Base-by-base conservation (phyloP, 2,113 vertebrate genomes). In the Podiceps cristatus region DNA sequence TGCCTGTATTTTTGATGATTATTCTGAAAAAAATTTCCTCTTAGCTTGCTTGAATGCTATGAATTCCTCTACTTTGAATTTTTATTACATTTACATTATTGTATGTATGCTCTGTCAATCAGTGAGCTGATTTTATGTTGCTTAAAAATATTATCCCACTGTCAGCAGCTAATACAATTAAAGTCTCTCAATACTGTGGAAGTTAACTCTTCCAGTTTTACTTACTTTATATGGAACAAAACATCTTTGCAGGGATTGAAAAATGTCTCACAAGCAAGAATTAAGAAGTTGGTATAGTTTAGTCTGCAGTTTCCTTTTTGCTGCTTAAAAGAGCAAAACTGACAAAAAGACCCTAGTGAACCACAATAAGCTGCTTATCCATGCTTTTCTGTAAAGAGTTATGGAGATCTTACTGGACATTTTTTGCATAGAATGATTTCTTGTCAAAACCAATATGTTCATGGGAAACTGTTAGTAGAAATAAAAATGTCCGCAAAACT, bases 331-430 rank as follows among this genome's bases (percentile, higher is more conserved):
- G 37, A 92, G 8, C 5, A 73, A 50, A 90, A 64, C 18, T 72
- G 33, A 23, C 44, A 90, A 87, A 90, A 78, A 50, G 55, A 44
- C 18, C 15, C 22, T 28, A 67, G 10, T 29, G 63, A 72, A 55
- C 18, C 9, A 72, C 31, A 85, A 31, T 76, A 96, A 93, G 72
- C 40, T 91, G 45, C 75, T 95, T 96, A 96, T 89, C 18, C 42
- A 5, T 63, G 13, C 42, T 83, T 92, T 88, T 44, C 42, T 74
- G 42, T 37, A 59, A 76, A 79, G 40, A 88, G 88, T 88, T 80
- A 76, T 12, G 11, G 63, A 23, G 49, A 8, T 45, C 5, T 83
- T 55, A 33, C 5, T 22, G 31, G 50, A 50, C 37, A 10, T 20
- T 42, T 77, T 85, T 84, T 94, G 9, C 37, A 50, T 24, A 52